phyloP scores from a whole-genome alignment of 2,888 invertebrate genomes.

The Caenorhabditis sp. region DNA sequence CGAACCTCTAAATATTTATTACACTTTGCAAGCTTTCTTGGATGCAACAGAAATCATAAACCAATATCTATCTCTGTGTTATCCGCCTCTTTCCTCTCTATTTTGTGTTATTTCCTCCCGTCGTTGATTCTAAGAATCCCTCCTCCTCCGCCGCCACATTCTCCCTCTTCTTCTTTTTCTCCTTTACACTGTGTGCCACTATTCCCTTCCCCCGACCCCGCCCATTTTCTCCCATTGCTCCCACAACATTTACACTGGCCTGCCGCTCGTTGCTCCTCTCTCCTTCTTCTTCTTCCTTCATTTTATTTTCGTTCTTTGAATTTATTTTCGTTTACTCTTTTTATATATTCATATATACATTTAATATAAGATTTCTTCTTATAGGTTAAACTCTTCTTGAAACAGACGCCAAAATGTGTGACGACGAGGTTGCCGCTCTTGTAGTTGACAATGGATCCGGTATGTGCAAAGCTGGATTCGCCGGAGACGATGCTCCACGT shows the following conservation, averaged over 20 bases:
- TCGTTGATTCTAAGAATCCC: not conserved
- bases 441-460: conserved; percentile 70
- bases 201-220: not conserved
- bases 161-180: not conserved
- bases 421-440: conserved; percentile 85
- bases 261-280: not conserved
- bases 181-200: not conserved
- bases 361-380: not conserved
- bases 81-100: not conserved
- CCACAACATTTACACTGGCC: not conserved
- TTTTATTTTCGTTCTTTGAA: not conserved
- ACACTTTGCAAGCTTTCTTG: not conserved
- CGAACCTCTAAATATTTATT: not conserved
- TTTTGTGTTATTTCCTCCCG: no score
- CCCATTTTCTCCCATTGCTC: not conserved
- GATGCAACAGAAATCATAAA: not conserved
- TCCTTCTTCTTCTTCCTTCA: not conserved
- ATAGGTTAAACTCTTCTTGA: not conserved
- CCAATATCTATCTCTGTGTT: not conserved
- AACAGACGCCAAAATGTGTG: conserved; percentile 71
- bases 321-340: no score
- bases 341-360: no score
- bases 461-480: conserved; percentile 81
- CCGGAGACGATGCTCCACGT: conserved; percentile 81
- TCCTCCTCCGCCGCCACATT: not conserved